Evolutionary conservation across 1,140 invertebrate genomes (phyloP), one percentile per base, ranked within the genome.

Genomic region (Aricia agestis): DNA sequence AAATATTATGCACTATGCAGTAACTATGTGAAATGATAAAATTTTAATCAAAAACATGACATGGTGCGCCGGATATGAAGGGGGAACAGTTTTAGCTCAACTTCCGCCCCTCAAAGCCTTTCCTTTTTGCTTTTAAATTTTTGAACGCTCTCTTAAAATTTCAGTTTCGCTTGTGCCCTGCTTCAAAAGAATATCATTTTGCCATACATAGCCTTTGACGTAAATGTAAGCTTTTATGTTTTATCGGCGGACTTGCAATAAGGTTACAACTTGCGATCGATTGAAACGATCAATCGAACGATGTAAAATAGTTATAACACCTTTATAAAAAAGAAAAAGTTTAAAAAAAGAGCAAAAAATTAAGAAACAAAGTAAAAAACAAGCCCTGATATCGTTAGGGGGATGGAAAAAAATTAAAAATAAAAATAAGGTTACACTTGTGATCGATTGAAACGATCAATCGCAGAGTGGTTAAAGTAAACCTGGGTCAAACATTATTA

Each of bases 1-100:
- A 36, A 36, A 52, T 9, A 3, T 1, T 65, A 68, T 69, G 45
- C 57, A 68, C 58, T 65, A 73, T 25, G 70, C 52, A 13, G 11
- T 1, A 52, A 52, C 45, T 52, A 52, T 52, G 45, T 52, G 36
- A 31, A 66, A 52, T 52, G 10, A 15, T 15, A 15, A 66, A 31
- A 4, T 25, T 65, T 31, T 65, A 52, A 52, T 52, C 45, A 52
- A 52, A 52, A 52, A 6, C 45, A 52, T 52, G 11, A 52, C 45
- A 52, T 52, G 45, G 11, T 52, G 45, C 45, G 45, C 45, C 45
- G 45, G 45, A 52, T 52, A 52, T 52, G 45, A 52, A 52, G 45
- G 45, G 36, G 45, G 45, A 52, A 15, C 45, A 52, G 45, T 52
- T 52, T 52, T 52, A 52, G 45, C 45, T 52, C 11, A 52, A 52